These are phyloP conservation scores for Dendrolimus houi DNA, from an alignment of 2,888 invertebrate species.

Conservation along the genomic window DNA sequence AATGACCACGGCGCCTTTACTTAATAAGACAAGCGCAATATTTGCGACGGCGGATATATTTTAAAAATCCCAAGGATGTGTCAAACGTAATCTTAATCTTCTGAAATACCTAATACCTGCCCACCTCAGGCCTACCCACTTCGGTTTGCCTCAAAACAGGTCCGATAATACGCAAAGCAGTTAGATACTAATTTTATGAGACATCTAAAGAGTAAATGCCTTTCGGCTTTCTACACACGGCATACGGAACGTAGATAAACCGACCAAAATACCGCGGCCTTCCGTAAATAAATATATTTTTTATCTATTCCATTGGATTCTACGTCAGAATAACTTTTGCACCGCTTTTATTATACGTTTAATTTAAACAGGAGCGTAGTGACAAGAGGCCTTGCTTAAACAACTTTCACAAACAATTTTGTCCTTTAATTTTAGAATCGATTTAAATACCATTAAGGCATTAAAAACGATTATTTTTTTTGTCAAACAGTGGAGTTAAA, in stretches of 20 bases:
- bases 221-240: constrained; percentile 38
- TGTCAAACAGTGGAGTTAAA: constrained; percentile 30
- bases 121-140: no score
- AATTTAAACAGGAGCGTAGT: constrained; percentile 7
- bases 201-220: constrained; percentile 49
- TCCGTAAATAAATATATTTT: constrained; percentile 15
- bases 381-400: constrained; percentile 20
- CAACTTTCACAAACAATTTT: constrained; percentile 20
- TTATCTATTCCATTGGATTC: no score
- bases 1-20: constrained; percentile 12
- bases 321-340: no score
- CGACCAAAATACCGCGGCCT: constrained; percentile 32
- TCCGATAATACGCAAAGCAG: constrained; percentile 55
- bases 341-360: constrained; percentile 7
- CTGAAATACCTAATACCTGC: constrained; percentile 34
- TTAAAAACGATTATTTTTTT: constrained; percentile 35
- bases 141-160: constrained; percentile 34
- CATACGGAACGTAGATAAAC: constrained; percentile 28
- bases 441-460: constrained; percentile 29
- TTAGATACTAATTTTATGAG: constrained; percentile 70
- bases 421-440: constrained; percentile 23
- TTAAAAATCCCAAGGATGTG: constrained; percentile 51
- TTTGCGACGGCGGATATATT: constrained; percentile 19
- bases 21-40: constrained; percentile 1
- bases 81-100: constrained; percentile 47